phyloP scores from a whole-genome alignment of 2,797 vertebrate species.

The Glossophaga mutica region DNA sequence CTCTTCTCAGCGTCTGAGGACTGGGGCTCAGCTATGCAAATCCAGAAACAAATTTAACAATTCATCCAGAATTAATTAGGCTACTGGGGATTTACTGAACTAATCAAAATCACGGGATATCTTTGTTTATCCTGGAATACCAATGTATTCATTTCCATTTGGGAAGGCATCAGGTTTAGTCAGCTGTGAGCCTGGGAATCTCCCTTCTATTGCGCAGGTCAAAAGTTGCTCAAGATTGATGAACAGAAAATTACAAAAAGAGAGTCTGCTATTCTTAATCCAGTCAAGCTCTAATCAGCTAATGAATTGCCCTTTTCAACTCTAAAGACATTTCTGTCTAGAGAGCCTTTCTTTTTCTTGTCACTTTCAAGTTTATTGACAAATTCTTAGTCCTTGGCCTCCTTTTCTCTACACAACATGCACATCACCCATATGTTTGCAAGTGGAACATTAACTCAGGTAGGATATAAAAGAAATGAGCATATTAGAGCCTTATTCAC shows the following conservation, averaged over 20 bases:
- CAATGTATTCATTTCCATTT: background rate
- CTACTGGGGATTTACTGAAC: conserved; percentile 13
- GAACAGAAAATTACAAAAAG: conserved; percentile 47
- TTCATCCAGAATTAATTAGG: conserved; percentile 59
- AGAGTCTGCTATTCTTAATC: background rate
- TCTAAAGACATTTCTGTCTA: conserved; percentile 44
- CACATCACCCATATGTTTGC: background rate
- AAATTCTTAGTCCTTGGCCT: background rate
- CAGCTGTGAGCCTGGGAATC: conserved; percentile 39
- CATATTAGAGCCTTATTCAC: background rate
- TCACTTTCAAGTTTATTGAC: conserved; percentile 52
- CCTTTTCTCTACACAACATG: background rate
- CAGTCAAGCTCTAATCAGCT: conserved; percentile 36
- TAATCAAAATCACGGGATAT: conserved; percentile 40
- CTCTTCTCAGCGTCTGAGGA: background rate
- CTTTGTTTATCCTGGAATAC: conserved; percentile 46
- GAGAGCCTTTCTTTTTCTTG: conserved; percentile 41
- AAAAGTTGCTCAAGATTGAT: conserved; percentile 39
- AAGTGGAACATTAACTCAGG: background rate
- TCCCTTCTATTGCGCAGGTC: conserved; percentile 6
- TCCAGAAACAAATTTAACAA: conserved; percentile 52
- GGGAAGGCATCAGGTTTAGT: conserved; percentile 2
- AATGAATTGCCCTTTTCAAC: conserved; percentile 59
- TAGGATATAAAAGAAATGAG: background rate
- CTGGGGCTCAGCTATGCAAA: conserved; percentile 31